Evolutionary conservation across 2,888 invertebrate species (phyloP).

Genomic region (Hydraecia micacea): DNA sequence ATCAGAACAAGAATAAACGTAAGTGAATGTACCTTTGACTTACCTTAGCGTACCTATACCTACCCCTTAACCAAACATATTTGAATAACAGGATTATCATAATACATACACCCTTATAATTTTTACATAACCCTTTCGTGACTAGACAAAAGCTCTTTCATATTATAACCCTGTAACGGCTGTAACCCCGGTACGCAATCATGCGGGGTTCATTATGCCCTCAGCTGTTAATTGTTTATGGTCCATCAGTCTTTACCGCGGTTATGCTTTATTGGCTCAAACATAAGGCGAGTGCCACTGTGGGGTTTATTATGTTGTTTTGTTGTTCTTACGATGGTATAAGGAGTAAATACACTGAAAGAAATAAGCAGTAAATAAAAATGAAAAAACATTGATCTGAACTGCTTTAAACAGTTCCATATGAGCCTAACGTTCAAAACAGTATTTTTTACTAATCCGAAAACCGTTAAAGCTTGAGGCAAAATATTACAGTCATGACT

Average conservation of each 20-base stretch:
- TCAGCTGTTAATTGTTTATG: conserved; percentile 50
- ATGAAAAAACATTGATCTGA: neutral
- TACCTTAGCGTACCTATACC: no score
- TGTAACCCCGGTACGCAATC: conserved; percentile 8
- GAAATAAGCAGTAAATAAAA: no score
- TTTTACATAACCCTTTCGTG: conserved; percentile 15
- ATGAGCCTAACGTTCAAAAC: no score
- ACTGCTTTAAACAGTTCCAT: no score
- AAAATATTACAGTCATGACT: no score
- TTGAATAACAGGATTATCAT: neutral
- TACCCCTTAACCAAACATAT: neutral
- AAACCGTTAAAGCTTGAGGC: no score
- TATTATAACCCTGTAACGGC: conserved; percentile 16
- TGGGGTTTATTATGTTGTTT: conserved; percentile 31
- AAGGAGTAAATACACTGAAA: neutral
- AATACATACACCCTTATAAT: conserved; percentile 1
- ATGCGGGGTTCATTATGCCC: conserved; percentile 30
- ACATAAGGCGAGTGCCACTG: conserved; percentile 36
- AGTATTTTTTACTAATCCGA: no score
- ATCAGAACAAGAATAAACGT: no score
- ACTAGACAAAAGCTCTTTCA: conserved; percentile 18
- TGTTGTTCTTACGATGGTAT: conserved; percentile 5
- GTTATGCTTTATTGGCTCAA: conserved; percentile 48
- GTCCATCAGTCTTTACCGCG: conserved; percentile 31
- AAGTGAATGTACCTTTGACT: no score